Percentiles rank a stretch among this genome's conserved stretches.
These are phyloP conservation scores for Siphamia tubifer DNA, from an alignment of 2,113 vertebrate species.

Conservation along the genomic window DNA sequence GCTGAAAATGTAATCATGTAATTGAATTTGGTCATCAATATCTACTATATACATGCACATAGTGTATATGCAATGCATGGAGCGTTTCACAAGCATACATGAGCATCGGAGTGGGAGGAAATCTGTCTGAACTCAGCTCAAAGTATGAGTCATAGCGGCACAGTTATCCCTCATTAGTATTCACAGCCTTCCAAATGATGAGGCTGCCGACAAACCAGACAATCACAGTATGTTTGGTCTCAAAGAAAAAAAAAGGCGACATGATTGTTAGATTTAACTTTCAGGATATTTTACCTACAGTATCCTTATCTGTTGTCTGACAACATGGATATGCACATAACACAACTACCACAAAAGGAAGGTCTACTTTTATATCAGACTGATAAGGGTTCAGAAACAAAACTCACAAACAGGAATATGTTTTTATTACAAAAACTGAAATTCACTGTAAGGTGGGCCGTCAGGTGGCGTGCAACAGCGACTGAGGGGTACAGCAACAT, in stretches of 20 bases:
- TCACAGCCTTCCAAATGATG: constrained; percentile 63
- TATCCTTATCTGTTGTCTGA: constrained; percentile 3
- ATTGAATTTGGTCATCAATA: constrained; percentile 82
- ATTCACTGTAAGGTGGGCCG: too few species aligned
- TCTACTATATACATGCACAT: constrained; percentile 44
- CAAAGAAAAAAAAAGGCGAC: constrained; percentile 29
- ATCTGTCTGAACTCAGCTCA: constrained; percentile 60
- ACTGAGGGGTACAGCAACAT: too few species aligned
- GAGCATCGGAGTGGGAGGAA: constrained; percentile 56
- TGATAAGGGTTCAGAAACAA: too few species aligned
- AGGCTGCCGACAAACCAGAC: constrained; percentile 51
- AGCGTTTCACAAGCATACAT: constrained; percentile 54
- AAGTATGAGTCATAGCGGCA: constrained; percentile 68
- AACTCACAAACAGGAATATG: too few species aligned
- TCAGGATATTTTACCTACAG: constrained; percentile 29
- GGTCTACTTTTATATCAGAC: too few species aligned
- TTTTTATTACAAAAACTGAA: too few species aligned
- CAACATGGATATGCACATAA: too few species aligned
- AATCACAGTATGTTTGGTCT: constrained; percentile 54
- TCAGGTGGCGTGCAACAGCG: too few species aligned
- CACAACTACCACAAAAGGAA: too few species aligned
- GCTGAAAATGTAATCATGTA: constrained; percentile 79
- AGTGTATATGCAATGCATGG: constrained; percentile 10
- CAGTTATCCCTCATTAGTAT: constrained; percentile 67
- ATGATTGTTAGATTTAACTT: constrained; percentile 23